phyloP scores from a whole-genome alignment of 2,888 invertebrate genomes.

The Cataglyphis cursor region DNA sequence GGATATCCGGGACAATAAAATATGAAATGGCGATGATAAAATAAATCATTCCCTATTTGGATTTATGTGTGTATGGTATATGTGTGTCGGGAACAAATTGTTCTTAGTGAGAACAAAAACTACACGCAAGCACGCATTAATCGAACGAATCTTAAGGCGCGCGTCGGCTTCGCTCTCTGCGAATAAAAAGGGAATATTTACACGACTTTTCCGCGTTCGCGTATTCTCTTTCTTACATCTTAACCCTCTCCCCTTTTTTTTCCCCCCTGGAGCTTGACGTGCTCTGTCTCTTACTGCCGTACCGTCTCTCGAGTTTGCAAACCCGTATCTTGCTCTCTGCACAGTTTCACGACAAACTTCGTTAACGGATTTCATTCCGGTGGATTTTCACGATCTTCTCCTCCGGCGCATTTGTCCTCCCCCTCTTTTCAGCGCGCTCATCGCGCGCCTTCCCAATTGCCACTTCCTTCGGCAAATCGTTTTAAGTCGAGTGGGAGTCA shows the following conservation, averaged over 20 bases:
- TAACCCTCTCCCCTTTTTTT: neutral
- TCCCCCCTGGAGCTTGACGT: neutral
- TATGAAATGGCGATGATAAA: neutral
- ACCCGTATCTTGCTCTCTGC: slow-evolving; percentile 72
- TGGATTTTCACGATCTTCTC: slow-evolving; percentile 68
- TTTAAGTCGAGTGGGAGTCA: slow-evolving; percentile 66
- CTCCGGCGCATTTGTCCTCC: neutral
- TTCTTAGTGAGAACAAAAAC: slow-evolving; percentile 1
- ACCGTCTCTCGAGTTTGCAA: slow-evolving; percentile 68
- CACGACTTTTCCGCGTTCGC: slow-evolving; percentile 58
- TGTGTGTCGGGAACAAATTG: neutral
- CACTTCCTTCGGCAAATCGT: slow-evolving; percentile 69
- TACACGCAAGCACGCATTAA: slow-evolving; percentile 36
- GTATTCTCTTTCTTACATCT: slow-evolving; percentile 34
- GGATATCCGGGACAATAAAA: neutral
- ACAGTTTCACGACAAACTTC: slow-evolving; percentile 75
- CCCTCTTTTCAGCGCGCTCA: slow-evolving; percentile 27
- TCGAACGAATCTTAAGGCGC: slow-evolving; percentile 47
- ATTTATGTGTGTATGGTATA: neutral
- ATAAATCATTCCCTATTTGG: too few relatives aligned
- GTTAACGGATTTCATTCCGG: slow-evolving; percentile 76
- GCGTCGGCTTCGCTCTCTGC: slow-evolving; percentile 50
- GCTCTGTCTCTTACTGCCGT: slow-evolving; percentile 6
- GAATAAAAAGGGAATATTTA: slow-evolving; percentile 68
- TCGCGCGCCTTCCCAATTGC: slow-evolving; percentile 58